Percentiles rank a stretch among this genome's conserved stretches.
These are phyloP conservation scores for Periplaneta americana DNA, from an alignment of 1,140 invertebrate species.

Conservation along the genomic window DNA sequence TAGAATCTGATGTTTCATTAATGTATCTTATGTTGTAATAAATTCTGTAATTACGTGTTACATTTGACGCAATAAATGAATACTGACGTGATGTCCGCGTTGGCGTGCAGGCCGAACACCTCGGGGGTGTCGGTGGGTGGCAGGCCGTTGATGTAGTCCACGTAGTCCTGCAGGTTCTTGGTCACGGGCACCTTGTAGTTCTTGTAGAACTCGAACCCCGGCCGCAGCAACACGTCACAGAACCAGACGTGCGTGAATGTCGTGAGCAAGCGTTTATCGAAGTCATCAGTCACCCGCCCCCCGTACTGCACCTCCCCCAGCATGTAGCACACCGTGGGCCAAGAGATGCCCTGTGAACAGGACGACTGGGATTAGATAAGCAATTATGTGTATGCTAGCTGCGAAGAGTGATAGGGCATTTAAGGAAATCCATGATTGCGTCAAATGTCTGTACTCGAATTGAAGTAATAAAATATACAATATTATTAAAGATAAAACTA, in stretches of 20 bases:
- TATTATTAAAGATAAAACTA: too few species aligned
- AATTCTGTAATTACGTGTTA: too few species aligned
- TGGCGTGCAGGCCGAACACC: slow-evolving; percentile 93
- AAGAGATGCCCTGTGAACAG: slow-evolving; percentile 74
- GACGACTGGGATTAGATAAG: too few species aligned
- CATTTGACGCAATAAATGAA: background rate
- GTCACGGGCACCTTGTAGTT: slow-evolving; percentile 80
- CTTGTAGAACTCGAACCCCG: slow-evolving; percentile 85
- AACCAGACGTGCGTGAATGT: slow-evolving; percentile 90
- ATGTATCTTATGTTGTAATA: too few species aligned
- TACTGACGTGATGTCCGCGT: slow-evolving; percentile 89
- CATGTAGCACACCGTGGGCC: slow-evolving; percentile 97
- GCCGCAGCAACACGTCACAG: slow-evolving; percentile 74
- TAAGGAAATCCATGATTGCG: too few species aligned
- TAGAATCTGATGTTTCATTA: too few species aligned
- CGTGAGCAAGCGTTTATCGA: slow-evolving; percentile 84
- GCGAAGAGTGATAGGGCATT: too few species aligned
- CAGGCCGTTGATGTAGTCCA: slow-evolving; percentile 82
- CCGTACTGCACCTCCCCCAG: slow-evolving; percentile 96
- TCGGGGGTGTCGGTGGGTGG: slow-evolving; percentile 86
- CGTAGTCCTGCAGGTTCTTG: slow-evolving; percentile 69
- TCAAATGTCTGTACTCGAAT: too few species aligned
- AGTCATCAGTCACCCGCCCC: slow-evolving; percentile 93
- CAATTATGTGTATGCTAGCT: background rate
- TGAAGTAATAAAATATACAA: too few species aligned